Evolutionary conservation across 1,140 invertebrate species (phyloP).

Genomic region (Laodelphax striatellus): DNA sequence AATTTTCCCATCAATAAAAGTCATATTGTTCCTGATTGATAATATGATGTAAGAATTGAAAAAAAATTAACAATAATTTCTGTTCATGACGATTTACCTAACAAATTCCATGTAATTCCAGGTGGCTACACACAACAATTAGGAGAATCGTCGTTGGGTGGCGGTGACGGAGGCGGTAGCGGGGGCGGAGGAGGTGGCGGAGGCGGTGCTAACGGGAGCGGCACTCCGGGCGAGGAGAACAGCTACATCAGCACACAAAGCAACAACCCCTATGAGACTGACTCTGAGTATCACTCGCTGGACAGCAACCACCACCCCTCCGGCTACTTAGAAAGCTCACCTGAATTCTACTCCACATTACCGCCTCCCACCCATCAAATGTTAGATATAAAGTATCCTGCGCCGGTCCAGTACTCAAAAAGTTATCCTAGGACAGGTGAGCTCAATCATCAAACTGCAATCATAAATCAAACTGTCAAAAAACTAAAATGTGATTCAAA

Average conservation of each 20-base stretch:
- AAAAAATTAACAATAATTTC: background rate
- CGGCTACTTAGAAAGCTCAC: slow-evolving; percentile 50
- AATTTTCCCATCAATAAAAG: too few relatives aligned
- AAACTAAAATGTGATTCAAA: too few relatives aligned
- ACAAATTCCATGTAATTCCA: slow-evolving; percentile 5
- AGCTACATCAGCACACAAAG: slow-evolving; percentile 7
- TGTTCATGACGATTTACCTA: background rate
- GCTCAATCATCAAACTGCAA: slow-evolving; percentile 11
- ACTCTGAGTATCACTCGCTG: slow-evolving; percentile 57
- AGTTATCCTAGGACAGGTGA: slow-evolving; percentile 49
- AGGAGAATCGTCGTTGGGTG: slow-evolving; percentile 1
- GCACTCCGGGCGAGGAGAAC: slow-evolving; percentile 12
- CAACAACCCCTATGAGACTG: slow-evolving; percentile 38
- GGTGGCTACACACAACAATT: slow-evolving; percentile 16
- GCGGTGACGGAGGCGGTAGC: slow-evolving; percentile 4
- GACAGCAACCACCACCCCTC: slow-evolving; percentile 41
- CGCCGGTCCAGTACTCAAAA: slow-evolving; percentile 45
- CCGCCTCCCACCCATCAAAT: slow-evolving; percentile 38
- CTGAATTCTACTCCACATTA: slow-evolving; percentile 55
- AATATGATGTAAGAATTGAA: too few relatives aligned
- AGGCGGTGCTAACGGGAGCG: too few relatives aligned
- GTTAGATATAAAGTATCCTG: slow-evolving; percentile 52
- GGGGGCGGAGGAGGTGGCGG: slow-evolving; percentile 11
- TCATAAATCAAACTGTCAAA: too few relatives aligned
- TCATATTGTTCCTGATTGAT: too few relatives aligned